phyloP scores from a whole-genome alignment of 1,140 invertebrate species.

The Choristoneura fumiferana region DNA sequence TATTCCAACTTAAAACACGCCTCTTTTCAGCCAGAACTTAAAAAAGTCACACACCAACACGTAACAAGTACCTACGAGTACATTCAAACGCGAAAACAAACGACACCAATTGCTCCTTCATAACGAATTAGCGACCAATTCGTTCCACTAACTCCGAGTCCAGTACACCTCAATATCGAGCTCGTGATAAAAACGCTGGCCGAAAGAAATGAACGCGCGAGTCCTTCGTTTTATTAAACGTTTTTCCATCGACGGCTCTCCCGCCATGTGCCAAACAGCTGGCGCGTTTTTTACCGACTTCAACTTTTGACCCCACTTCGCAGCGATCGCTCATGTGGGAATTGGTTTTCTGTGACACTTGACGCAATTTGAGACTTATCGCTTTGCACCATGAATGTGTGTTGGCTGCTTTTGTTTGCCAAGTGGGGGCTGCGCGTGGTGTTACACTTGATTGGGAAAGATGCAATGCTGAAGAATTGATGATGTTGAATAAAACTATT shows the following conservation, averaged over 20 bases:
- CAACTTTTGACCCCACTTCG: slow-evolving; percentile 70
- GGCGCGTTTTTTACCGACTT: slow-evolving; percentile 67
- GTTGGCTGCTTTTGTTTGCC: slow-evolving; percentile 25
- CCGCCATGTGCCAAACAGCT: slow-evolving; percentile 74
- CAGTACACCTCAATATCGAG: slow-evolving; percentile 11
- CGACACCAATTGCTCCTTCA: slow-evolving; percentile 11
- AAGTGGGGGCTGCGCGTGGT: slow-evolving; percentile 49
- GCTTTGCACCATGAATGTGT: slow-evolving; percentile 27
- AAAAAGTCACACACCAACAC: not conserved
- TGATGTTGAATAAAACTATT: not conserved
- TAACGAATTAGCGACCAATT: slow-evolving; percentile 12
- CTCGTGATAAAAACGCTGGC: slow-evolving; percentile 14
- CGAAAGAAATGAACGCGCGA: slow-evolving; percentile 55
- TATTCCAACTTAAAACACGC: no score
- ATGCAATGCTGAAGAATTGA: no score
- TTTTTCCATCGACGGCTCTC: slow-evolving; percentile 55
- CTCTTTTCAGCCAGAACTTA: not conserved
- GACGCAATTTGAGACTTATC: slow-evolving; percentile 51
- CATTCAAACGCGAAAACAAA: not conserved
- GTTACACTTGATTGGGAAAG: slow-evolving; percentile 52
- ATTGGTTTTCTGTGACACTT: slow-evolving; percentile 52
- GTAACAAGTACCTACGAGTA: not conserved
- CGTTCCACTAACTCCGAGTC: slow-evolving; percentile 13
- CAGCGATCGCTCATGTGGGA: slow-evolving; percentile 71
- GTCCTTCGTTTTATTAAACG: slow-evolving; percentile 66